Conservation (phyloP, 2,113 vertebrate genomes). For the Meriones unguiculatus region DNA sequence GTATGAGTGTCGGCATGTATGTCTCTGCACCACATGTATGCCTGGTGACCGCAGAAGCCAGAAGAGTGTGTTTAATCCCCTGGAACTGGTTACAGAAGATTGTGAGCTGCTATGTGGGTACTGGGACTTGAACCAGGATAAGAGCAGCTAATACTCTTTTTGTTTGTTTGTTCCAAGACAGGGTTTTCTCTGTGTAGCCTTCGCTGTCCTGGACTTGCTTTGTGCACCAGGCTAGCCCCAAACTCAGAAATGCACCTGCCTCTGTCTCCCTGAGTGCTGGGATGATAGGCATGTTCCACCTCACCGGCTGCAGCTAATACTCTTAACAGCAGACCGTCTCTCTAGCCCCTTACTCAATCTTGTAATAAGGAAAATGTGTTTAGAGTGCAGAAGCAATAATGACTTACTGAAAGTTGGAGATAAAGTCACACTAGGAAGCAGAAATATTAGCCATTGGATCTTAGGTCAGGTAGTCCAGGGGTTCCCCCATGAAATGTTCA, state of each 20-base stretch:
- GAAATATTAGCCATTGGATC: slow-evolving; percentile 24
- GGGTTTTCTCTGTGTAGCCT: too few relatives aligned
- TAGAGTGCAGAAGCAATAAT: slow-evolving; percentile 36
- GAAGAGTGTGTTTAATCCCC: neutral
- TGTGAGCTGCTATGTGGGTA: neutral
- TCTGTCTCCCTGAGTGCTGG: too few relatives aligned
- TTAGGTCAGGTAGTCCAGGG: neutral
- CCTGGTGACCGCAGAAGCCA: neutral
- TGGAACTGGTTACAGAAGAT: neutral
- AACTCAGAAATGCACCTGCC: too few relatives aligned
- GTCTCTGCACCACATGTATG: too few relatives aligned
- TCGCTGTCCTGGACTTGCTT: too few relatives aligned
- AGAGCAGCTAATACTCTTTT: neutral
- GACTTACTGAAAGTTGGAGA: neutral
- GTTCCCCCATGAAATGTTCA: slow-evolving; percentile 52
- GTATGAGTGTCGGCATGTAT: too few relatives aligned
- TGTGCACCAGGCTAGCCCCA: too few relatives aligned
- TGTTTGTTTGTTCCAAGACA: too few relatives aligned
- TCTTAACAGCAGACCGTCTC: neutral
- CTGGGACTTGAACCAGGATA: neutral
- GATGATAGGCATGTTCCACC: too few relatives aligned
- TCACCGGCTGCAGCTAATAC: neutral
- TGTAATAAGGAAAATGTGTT: neutral
- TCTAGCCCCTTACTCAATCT: neutral
- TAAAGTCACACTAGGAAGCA: slow-evolving; percentile 19